Percentiles rank a stretch among this genome's conserved stretches.
Conservation (phyloP, 2,797 vertebrate species). For the Huso huso region DNA sequence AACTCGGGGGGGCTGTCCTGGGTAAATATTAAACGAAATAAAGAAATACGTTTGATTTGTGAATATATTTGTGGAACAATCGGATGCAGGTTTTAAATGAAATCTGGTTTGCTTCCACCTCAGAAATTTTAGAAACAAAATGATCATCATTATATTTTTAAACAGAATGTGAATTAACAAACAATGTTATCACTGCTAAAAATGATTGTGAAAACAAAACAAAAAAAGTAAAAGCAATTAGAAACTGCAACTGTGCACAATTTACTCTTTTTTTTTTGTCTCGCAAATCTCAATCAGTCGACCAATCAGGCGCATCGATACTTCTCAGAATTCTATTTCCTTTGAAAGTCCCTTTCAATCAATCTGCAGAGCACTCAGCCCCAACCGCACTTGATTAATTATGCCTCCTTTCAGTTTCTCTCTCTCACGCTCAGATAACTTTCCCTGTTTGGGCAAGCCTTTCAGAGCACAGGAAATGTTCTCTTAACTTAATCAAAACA, state of each 20-base stretch:
- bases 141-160: too few relatives aligned
- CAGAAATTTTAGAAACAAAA: too few relatives aligned
- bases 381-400: slow-evolving; percentile 73
- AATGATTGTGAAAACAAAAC: too few relatives aligned
- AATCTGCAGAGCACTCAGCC: slow-evolving; percentile 77
- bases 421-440: slow-evolving; percentile 38
- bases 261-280: slow-evolving; percentile 26
- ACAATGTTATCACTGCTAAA: too few relatives aligned
- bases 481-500: slow-evolving; percentile 68
- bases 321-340: slow-evolving; percentile 80
- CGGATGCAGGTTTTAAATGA: too few relatives aligned
- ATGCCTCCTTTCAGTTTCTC: slow-evolving; percentile 54
- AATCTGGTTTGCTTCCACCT: too few relatives aligned
- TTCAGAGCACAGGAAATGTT: slow-evolving; percentile 76
- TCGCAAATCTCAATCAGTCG: slow-evolving; percentile 51
- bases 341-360: slow-evolving; percentile 67
- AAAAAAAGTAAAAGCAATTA: too few relatives aligned
- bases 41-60: too few relatives aligned
- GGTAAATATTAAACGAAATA: slow-evolving; percentile 54
- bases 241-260: not conserved
- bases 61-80: too few relatives aligned
- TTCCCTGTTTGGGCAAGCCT: slow-evolving; percentile 56
- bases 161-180: too few relatives aligned
- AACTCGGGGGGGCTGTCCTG: slow-evolving; percentile 67
- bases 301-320: slow-evolving; percentile 55